phyloP scores from a whole-genome alignment of 1,140 invertebrate species.

The Homarus americanus region DNA sequence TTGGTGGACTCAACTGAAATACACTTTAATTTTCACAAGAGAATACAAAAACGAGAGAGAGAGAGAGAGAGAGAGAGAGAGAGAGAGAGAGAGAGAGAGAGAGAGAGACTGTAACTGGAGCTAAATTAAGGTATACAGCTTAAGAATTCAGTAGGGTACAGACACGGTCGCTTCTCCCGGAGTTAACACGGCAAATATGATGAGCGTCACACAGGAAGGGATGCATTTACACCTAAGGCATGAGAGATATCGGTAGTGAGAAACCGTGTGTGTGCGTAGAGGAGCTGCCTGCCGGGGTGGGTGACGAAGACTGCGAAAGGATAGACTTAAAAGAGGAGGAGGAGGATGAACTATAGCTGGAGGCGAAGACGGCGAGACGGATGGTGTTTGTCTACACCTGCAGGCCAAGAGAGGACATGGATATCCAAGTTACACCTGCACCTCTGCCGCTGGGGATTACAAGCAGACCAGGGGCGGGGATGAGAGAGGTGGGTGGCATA shows the following conservation, averaged over 20 bases:
- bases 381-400: no score
- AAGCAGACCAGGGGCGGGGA: no score
- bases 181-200: slow-evolving; percentile 16
- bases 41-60: no score
- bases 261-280: neutral
- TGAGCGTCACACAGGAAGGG: neutral
- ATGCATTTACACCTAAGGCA: neutral
- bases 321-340: no score
- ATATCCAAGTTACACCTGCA: no score
- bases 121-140: no score
- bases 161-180: neutral
- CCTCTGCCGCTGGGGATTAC: no score
- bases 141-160: neutral
- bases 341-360: neutral
- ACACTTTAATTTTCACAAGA: no score
- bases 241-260: neutral
- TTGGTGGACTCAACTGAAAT: no score
- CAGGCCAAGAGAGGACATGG: no score
- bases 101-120: neutral
- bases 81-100: neutral
- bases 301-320: neutral
- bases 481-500: no score
- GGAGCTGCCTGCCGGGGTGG: neutral
- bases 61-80: slow-evolving; percentile 24
- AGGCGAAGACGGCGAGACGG: neutral